phyloP scores from a whole-genome alignment of 2,888 invertebrate genomes.

The Melikaiella ostensackeni region DNA sequence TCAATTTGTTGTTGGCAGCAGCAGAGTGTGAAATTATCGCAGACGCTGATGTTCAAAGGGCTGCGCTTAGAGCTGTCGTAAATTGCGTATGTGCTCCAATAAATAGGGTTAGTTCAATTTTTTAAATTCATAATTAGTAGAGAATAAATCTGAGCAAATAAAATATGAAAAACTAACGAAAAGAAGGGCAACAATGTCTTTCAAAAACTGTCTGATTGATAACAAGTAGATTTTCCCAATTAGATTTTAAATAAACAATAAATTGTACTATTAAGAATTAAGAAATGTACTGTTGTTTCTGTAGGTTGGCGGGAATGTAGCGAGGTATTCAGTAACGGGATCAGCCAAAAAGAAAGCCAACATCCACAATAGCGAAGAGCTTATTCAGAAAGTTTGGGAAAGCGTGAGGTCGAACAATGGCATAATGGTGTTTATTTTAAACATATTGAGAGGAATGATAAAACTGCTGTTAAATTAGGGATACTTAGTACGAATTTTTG shows the following conservation, averaged over 20 bases:
- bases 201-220: not conserved
- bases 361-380: conserved; percentile 86
- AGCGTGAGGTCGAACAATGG: conserved; percentile 96
- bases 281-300: conserved; percentile 39
- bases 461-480: not conserved
- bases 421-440: conserved; percentile 86
- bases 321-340: conserved; percentile 77
- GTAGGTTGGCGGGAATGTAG: conserved; percentile 79
- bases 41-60: conserved; percentile 94
- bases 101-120: conserved; percentile 81
- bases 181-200: not conserved
- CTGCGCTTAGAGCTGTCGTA: conserved; percentile 92
- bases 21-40: conserved; percentile 94
- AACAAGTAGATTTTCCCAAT: not conserved
- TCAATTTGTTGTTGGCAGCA: conserved; percentile 78
- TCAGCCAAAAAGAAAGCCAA: conserved; percentile 83
- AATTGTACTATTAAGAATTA: too few relatives aligned
- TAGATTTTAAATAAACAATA: too few relatives aligned
- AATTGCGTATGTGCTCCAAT: conserved; percentile 97
- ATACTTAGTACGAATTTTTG: conserved; percentile 18
- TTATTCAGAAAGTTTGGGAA: conserved; percentile 96
- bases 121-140: not conserved
- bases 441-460: not conserved
- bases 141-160: not conserved
- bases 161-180: not conserved